Evolutionary conservation across 2,113 vertebrate species (phyloP).

Genomic region (Emydura subglobosa): DNA sequence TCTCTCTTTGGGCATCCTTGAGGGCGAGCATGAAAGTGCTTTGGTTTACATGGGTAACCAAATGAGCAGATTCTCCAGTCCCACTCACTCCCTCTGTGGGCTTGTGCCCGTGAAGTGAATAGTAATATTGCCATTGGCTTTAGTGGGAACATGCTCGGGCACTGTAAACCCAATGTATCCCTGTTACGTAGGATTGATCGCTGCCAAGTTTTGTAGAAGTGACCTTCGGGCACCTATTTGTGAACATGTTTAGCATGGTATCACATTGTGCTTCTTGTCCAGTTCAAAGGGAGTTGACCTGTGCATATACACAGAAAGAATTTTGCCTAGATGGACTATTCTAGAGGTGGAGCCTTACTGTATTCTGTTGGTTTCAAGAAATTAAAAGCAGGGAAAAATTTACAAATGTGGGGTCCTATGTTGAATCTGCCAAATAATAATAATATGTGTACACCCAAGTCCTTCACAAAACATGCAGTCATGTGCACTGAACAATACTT

Average conservation of each 20-base stretch:
- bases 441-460: background rate
- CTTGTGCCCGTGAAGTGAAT: background rate
- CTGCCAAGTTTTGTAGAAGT: background rate
- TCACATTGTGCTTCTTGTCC: background rate
- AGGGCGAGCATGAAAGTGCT: background rate
- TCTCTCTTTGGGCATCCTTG: background rate
- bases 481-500: background rate
- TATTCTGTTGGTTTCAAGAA: background rate
- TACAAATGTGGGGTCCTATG: background rate
- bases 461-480: background rate
- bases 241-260: background rate
- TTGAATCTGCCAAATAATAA: background rate
- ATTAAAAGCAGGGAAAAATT: background rate
- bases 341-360: background rate
- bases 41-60: background rate
- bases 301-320: background rate
- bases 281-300: background rate
- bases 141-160: background rate
- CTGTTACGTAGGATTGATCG: background rate
- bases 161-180: background rate
- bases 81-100: background rate
- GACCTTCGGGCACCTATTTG: background rate
- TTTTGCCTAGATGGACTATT: background rate
- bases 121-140: background rate
- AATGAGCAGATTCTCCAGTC: background rate